Evolutionary conservation across 2,888 invertebrate genomes (phyloP), one percentile per base, ranked within the genome.

Genomic region (Podabrus alpinus): DNA sequence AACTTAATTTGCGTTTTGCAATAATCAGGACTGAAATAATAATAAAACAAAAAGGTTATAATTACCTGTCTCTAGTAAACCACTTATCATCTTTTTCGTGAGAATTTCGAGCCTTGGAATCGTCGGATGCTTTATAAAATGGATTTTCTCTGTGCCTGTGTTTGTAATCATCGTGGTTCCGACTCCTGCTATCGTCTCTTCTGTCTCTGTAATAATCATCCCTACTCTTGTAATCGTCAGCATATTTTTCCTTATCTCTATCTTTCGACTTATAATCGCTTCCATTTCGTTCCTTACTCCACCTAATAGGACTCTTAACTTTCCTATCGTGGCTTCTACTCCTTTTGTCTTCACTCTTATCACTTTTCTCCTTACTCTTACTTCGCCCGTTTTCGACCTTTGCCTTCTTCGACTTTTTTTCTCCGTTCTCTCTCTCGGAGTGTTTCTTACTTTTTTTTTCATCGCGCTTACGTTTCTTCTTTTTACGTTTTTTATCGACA

Each of bases 81-180:
- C 83, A 84, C 79, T 82, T 88, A 85, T 89, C 83, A 82, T 81
- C 90, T 81, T 85, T 85, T 82, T 75, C 79, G 21, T 76, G 79
- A n/a, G 61, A 45, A 16, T 62, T 59, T 67, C 72, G 74, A 82
- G 82, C 69, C 79, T 80, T 82, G 76, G 81, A 82, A 78, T 80
- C 80, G 61, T 78, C 80, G 62, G 79, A 82, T 68, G 83, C 83
- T 71, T 81, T 84, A 79, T 83, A 81, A 66, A 81, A 80, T 19
- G 89, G 88, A 79, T 88, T 89, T 68, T 89, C 88, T 71, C 87
- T 84, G 24, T 88, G 86, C 61, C 77, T 80, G 19, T 87, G 87
- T 13, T 79, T 74, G 29, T 78, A 76, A 72, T 78, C 73, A 60
- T 78, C 80, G 67, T 77, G 25, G 24, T 24, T 70, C 64, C 64